These are phyloP conservation scores for Prosapia bicincta DNA, from an alignment of 2,888 invertebrate genomes.

Conservation along the genomic window DNA sequence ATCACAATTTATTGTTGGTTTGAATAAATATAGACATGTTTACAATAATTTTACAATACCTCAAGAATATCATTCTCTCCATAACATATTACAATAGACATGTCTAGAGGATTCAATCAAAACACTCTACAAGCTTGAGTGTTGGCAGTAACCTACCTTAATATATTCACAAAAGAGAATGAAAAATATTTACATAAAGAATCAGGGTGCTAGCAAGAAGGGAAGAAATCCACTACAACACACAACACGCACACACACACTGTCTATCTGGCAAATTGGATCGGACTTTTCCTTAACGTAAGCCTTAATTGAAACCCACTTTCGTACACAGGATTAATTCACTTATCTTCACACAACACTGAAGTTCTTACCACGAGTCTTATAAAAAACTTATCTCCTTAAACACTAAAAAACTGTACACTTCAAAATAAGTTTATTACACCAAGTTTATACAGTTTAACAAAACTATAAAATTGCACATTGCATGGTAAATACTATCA, in stretches of 20 bases:
- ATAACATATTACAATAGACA: constrained; percentile 18
- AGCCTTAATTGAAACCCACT: neutral
- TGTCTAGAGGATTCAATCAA: constrained; percentile 27
- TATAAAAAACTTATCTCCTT: neutral
- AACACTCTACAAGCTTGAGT: constrained; percentile 20
- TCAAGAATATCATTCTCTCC: constrained; percentile 1
- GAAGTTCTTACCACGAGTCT: neutral
- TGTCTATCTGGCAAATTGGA: constrained; percentile 26
- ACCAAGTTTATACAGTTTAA: neutral
- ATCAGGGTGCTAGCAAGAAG: constrained; percentile 16
- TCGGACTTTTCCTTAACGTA: constrained; percentile 15
- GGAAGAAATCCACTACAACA: constrained; percentile 9
- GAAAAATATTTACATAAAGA: constrained; percentile 27
- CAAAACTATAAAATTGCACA: neutral
- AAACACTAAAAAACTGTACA: neutral
- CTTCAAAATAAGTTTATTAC: neutral
- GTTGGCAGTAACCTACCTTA: constrained; percentile 20
- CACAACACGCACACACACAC: constrained; percentile 23
- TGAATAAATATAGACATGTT: constrained; percentile 27
- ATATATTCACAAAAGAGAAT: constrained; percentile 30
- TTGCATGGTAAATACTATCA: neutral
- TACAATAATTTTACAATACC: constrained; percentile 24
- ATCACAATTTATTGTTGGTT: constrained; percentile 27
- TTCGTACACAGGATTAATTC: neutral
- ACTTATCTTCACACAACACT: neutral